A percentile compares a stretch with the other conserved stretches of the same genome.
Evolutionary conservation across 2,113 vertebrate genomes (phyloP).

Genomic region (Heptranchias perlo): DNA sequence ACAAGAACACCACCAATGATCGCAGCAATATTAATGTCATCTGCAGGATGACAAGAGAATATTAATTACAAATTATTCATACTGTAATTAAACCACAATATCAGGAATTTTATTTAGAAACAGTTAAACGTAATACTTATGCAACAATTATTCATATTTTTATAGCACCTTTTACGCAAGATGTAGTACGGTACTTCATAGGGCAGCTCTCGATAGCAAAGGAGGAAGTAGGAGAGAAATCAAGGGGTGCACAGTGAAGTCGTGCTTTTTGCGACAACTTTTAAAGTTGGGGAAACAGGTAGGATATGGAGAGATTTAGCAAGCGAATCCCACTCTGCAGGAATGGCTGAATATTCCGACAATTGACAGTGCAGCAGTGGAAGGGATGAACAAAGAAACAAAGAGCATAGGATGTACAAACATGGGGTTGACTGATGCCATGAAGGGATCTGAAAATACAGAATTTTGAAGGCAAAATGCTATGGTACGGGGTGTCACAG

Average conservation of each 20-base stretch:
- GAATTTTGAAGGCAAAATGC: too few relatives aligned
- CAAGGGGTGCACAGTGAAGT: background rate
- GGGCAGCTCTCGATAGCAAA: background rate
- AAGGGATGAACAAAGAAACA: too few relatives aligned
- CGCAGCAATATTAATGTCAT: slow-evolving; percentile 82
- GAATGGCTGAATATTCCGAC: too few relatives aligned
- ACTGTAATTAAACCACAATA: background rate
- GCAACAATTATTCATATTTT: background rate
- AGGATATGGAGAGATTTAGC: too few relatives aligned
- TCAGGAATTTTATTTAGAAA: background rate
- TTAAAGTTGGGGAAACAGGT: too few relatives aligned
- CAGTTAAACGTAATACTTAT: background rate
- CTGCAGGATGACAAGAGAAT: slow-evolving; percentile 54
- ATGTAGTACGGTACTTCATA: background rate
- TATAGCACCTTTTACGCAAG: background rate
- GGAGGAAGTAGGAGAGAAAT: background rate
- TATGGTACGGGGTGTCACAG: too few relatives aligned
- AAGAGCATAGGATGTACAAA: too few relatives aligned
- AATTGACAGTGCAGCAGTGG: too few relatives aligned
- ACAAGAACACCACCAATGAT: slow-evolving; percentile 75
- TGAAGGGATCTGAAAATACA: too few relatives aligned
- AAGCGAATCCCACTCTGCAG: too few relatives aligned
- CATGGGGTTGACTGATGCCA: too few relatives aligned
- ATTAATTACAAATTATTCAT: slow-evolving; percentile 15
- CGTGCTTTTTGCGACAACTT: background rate